phyloP scores from a whole-genome alignment of 2,113 vertebrate genomes.

The Leptobrachium ailaonicum region DNA sequence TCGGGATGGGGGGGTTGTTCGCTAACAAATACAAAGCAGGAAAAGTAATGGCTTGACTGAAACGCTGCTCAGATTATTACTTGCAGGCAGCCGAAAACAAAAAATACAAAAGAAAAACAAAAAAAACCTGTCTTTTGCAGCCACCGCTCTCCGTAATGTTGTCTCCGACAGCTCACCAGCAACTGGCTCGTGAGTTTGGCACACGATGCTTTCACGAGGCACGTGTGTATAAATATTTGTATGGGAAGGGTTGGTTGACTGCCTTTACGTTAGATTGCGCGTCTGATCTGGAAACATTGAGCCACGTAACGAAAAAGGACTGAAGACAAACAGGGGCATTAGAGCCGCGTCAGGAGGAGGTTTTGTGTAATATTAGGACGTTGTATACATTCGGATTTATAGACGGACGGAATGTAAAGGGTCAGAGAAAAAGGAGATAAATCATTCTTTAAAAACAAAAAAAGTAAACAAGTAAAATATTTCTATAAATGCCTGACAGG shows the following conservation, averaged over 20 bases:
- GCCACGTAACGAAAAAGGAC: slow-evolving; percentile 42
- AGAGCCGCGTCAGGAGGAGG: no score
- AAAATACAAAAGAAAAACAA: no score
- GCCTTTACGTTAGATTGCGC: slow-evolving; percentile 51
- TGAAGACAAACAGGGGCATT: no score
- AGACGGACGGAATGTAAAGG: no score
- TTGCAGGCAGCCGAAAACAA: slow-evolving; percentile 5
- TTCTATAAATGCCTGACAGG: no score
- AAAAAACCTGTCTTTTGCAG: background rate
- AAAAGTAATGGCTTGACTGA: slow-evolving; percentile 63
- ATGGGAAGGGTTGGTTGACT: slow-evolving; percentile 59
- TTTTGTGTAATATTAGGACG: no score
- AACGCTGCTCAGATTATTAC: slow-evolving; percentile 23
- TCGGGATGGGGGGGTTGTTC: slow-evolving; percentile 46
- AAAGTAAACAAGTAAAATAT: no score
- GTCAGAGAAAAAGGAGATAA: no score
- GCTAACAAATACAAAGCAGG: slow-evolving; percentile 69
- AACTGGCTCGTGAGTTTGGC: no score
- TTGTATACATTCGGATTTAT: no score
- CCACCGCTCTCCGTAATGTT: background rate
- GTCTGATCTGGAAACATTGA: slow-evolving; percentile 42
- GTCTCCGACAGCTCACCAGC: background rate
- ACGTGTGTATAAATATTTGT: slow-evolving; percentile 38
- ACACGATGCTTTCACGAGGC: slow-evolving; percentile 23
- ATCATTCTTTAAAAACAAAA: no score